Conservation (phyloP, 1,140 invertebrate genomes). For the Drosophila guanche region DNA sequence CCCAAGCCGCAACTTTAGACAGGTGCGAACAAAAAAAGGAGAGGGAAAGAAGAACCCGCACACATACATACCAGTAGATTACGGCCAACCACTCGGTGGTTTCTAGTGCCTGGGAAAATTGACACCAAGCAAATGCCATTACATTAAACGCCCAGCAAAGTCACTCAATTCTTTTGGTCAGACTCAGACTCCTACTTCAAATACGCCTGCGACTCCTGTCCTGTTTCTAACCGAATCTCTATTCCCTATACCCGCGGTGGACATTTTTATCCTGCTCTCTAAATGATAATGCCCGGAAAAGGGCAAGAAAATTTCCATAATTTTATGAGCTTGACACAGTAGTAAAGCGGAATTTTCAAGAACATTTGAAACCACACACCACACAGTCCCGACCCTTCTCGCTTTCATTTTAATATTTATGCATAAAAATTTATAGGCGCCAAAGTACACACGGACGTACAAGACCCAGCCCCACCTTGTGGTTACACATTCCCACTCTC, state of each 20-base stretch:
- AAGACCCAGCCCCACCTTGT: conserved; percentile 16
- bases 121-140: conserved; percentile 38
- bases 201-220: no score
- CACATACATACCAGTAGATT: no score
- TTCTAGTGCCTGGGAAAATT: conserved; percentile 39
- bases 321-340: conserved; percentile 69
- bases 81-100: not conserved
- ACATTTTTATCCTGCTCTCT: conserved; percentile 6
- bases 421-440: conserved; percentile 79
- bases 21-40: conserved; percentile 44
- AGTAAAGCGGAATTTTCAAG: conserved; percentile 69
- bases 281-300: conserved; percentile 63
- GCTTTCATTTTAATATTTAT: conserved; percentile 70
- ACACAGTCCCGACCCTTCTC: not conserved
- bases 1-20: conserved; percentile 60
- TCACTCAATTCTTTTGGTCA: conserved; percentile 50
- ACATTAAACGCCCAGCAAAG: conserved; percentile 40
- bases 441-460: conserved; percentile 70
- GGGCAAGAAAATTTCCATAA: conserved; percentile 76
- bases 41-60: not conserved
- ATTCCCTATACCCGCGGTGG: not conserved
- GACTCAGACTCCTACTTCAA: not conserved
- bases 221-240: not conserved
- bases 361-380: conserved; percentile 52
- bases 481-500: no score